Evolutionary conservation across 2,113 vertebrate species (phyloP).

Genomic region (Phainopepla nitens): DNA sequence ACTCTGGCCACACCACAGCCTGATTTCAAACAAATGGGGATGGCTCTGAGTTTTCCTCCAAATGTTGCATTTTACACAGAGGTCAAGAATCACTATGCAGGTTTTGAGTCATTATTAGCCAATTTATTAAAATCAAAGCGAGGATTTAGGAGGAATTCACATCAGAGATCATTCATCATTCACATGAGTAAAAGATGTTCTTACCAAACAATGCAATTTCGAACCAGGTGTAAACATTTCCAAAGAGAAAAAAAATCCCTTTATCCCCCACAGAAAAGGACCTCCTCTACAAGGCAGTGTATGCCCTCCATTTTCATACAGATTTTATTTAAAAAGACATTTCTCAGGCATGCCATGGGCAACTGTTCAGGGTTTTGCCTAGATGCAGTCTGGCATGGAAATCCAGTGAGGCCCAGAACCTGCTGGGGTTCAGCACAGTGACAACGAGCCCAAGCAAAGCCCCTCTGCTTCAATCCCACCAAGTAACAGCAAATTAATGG

Average conservation of each 20-base stretch:
- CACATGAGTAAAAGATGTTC: not conserved
- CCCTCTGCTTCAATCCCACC: not conserved
- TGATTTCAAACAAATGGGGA: not conserved
- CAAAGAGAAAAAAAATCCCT: not conserved
- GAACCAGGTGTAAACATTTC: not conserved
- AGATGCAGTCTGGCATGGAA: not conserved
- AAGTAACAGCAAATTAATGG: not conserved
- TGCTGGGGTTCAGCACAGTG: not conserved
- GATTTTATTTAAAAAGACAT: not conserved
- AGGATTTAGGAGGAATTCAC: not conserved
- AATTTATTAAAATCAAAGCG: not conserved
- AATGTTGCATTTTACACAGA: not conserved
- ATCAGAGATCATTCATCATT: not conserved
- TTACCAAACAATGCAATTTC: not conserved
- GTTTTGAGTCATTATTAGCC: not conserved
- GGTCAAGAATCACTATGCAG: fast-evolving
- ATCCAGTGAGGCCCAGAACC: not conserved
- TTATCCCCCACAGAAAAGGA: not conserved
- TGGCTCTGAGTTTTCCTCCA: fast-evolving
- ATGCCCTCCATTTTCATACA: not conserved
- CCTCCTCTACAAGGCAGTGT: not conserved
- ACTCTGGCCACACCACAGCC: not conserved
- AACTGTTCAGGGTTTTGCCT: not conserved
- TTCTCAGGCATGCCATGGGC: not conserved
- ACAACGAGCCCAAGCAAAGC: not conserved